Evolutionary conservation across 2,797 vertebrate genomes (phyloP).

Genomic region (Takifugu ocellatus): DNA sequence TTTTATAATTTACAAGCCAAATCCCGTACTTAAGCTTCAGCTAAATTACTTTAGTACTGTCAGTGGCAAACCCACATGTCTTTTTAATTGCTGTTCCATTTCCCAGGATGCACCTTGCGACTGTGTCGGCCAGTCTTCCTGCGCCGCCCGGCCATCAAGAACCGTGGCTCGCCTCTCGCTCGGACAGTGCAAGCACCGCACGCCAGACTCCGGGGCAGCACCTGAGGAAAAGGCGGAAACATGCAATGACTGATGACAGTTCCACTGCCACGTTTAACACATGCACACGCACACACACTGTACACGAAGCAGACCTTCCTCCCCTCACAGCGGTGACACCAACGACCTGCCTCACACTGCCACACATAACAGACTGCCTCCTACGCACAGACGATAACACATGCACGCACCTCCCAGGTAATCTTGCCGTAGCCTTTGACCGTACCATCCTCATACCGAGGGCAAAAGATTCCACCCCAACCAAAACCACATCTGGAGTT

Average conservation of each 20-base stretch:
- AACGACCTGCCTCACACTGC: constrained; percentile 60
- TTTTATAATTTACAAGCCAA: too few species aligned
- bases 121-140: constrained; percentile 86
- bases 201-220: constrained; percentile 68
- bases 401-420: constrained; percentile 2
- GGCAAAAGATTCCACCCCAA: constrained; percentile 29
- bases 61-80: too few species aligned
- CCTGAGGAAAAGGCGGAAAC: constrained; percentile 80
- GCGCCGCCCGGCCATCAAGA: constrained; percentile 83
- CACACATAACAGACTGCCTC: constrained; percentile 52
- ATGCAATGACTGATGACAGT: constrained; percentile 69
- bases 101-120: constrained; percentile 90
- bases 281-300: constrained; percentile 24
- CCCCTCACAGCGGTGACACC: constrained; percentile 25
- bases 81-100: constrained; percentile 23
- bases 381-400: background rate
- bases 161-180: constrained; percentile 80
- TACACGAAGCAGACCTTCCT: constrained; percentile 14
- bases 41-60: too few species aligned
- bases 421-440: constrained; percentile 26
- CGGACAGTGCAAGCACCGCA: constrained; percentile 88
- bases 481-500: constrained; percentile 10
- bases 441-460: constrained; percentile 59
- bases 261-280: constrained; percentile 37
- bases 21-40: too few species aligned